Base-by-base conservation (phyloP, 2,113 vertebrate species). In the Sinocyclocheilus anshuiensis region DNA sequence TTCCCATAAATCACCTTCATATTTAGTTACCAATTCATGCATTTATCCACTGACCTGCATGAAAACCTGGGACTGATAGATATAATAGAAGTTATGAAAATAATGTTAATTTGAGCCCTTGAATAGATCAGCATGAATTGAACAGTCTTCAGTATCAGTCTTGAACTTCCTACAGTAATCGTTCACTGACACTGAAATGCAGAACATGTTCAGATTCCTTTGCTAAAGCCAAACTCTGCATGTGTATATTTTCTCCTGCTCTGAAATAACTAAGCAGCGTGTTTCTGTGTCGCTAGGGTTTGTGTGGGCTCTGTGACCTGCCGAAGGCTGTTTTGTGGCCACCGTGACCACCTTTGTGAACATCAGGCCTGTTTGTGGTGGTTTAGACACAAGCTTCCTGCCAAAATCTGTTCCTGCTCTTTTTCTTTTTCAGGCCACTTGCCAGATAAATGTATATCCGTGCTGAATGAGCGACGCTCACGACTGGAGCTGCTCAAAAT, bases 361-460 rank as follows among this genome's bases (percentile, higher is more conserved):
- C 92, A 85, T 92, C 87, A 90, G 88, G 22, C 8, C 78, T 91
- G 92, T 93, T 92, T 93, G 81, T 91, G 89, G 90, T 92, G 91
- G 92, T 83, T 83, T 83, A 71, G 90, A 87, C 20, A 1, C 55
- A n/a, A 75, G 88, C 48, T 29, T 74, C 57, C 78, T 84, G 87
- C 90, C 86, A 89, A 12, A 88, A 42, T 67, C 48, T 53, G 77
- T 29, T 80, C 55, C 55, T 80, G 45, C 81, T 80, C 22, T 20
- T 55, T 83, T 83, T 45, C 53, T 24, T 63, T 63, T 22, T 59
- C 33, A 18, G 45, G 55, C 45, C 36, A 55, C 48, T 69, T 69
- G 85, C 65, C 33, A 7, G 72, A 71, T 55, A 53, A 36, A 71
- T 67, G 69, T 50, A 69, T 81, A 29, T 50, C 80, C 24, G 4